Evolutionary conservation across 2,888 invertebrate genomes (phyloP).

Genomic region (Lasius fuliginosus): DNA sequence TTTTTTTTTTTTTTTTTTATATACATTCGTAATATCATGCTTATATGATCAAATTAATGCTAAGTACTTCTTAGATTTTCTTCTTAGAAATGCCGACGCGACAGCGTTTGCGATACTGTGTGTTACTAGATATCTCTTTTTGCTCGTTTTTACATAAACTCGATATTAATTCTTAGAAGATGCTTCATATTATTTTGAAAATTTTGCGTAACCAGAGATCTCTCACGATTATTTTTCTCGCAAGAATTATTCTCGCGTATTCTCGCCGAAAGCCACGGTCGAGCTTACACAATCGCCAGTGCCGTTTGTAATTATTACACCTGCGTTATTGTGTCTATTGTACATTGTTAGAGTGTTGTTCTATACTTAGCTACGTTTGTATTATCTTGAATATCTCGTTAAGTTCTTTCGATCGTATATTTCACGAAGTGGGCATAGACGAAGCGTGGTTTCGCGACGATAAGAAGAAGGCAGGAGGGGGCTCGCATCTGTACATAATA

Average conservation of each 20-base stretch:
- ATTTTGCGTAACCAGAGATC: background rate
- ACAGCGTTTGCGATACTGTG: background rate
- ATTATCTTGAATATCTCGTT: conserved; percentile 67
- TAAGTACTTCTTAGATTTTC: background rate
- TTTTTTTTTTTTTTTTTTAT: too few species aligned
- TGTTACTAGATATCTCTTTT: background rate
- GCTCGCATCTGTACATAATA: conserved; percentile 32
- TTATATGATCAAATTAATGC: conserved; percentile 5
- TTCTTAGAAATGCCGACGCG: conserved; percentile 8
- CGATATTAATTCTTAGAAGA: too few species aligned
- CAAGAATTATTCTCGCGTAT: conserved; percentile 22
- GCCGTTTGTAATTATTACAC: conserved; percentile 58
- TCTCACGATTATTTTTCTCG: background rate
- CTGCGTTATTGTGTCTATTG: conserved; percentile 58
- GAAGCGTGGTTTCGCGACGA: conserved; percentile 61
- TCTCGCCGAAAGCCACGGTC: background rate
- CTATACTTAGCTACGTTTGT: conserved; percentile 68
- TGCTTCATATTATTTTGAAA: background rate
- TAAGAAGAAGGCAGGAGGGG: conserved; percentile 24
- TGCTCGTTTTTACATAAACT: background rate
- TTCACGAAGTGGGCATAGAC: conserved; percentile 48
- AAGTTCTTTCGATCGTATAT: conserved; percentile 54
- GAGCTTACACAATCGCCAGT: conserved; percentile 43
- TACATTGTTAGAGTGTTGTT: conserved; percentile 58
- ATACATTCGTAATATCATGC: background rate